Conservation (phyloP, 1,140 invertebrate species). For the Formica selysi region DNA sequence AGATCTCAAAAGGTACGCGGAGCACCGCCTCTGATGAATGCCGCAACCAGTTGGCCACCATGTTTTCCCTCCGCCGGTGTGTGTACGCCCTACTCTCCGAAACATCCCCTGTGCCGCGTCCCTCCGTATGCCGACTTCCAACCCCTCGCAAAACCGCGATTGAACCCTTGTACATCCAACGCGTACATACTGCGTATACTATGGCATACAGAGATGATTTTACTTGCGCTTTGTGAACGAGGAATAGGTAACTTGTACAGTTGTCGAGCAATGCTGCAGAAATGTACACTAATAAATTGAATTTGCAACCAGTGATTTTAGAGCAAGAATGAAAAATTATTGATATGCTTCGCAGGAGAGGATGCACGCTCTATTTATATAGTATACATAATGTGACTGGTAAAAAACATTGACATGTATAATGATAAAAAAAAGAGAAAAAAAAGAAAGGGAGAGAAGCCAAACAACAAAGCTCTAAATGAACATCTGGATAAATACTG, state of each 20-base stretch:
- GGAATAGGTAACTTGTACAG: slow-evolving; percentile 41
- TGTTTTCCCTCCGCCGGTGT: slow-evolving; percentile 77
- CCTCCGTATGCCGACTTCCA: slow-evolving; percentile 72
- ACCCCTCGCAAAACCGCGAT: slow-evolving; percentile 76
- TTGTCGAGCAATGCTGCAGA: slow-evolving; percentile 28
- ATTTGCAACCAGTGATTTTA: slow-evolving; percentile 22
- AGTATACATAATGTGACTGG: background rate
- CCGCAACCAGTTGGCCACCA: slow-evolving; percentile 81
- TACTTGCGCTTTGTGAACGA: slow-evolving; percentile 46
- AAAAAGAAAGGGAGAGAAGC: background rate
- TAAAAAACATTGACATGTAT: background rate
- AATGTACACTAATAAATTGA: slow-evolving; percentile 38
- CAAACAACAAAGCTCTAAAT: background rate
- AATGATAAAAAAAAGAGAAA: background rate
- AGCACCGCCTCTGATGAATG: slow-evolving; percentile 82
- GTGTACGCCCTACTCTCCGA: slow-evolving; percentile 72
- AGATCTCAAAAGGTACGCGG: slow-evolving; percentile 78
- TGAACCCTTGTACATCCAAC: slow-evolving; percentile 72
- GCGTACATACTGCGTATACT: slow-evolving; percentile 48
- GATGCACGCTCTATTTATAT: background rate
- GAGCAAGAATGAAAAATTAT: slow-evolving; percentile 24
- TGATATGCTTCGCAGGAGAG: background rate
- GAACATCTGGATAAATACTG: background rate
- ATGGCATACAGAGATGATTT: slow-evolving; percentile 47
- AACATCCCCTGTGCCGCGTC: slow-evolving; percentile 69